Base-by-base conservation (phyloP, 1,140 invertebrate genomes). In the Bombus soroeensis region DNA sequence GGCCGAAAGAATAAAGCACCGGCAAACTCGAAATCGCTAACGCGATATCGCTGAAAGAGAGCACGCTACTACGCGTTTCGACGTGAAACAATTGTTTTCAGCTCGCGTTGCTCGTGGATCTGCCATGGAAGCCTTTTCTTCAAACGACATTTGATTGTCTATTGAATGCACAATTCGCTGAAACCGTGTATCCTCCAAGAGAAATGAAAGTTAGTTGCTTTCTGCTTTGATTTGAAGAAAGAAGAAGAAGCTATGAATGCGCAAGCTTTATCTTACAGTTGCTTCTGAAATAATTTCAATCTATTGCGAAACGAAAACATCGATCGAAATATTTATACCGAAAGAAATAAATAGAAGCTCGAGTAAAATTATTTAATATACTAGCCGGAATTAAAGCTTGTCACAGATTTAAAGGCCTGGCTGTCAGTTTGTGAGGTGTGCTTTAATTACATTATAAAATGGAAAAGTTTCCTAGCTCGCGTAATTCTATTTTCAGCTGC, bases 1-100 rank as follows among this genome's bases (percentile, higher is more conserved):
- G 57, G 41, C 12, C 15, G 85, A 82, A 82, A 70, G 72, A 87
- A 62, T 47, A 68, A 77, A 77, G 66, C 53, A 41, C 3, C 39
- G 25, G 3, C 39, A 25, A 68, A 43, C 76, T 66, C 59, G 76
- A 78, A 78, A 78, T 34, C 76, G 41, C 62, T 79, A 43, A 66
- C 39, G 76, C 76, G 76, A 43, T 66, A 37, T 34, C 32, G 41
- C 62, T 34, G 32, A 79, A 68, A 79, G 77, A 25, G 22, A 47
- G 12, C 39, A 15, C 6, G 37, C 39, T 32, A 8, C 37, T 25
- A 25, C 53, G 39, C 39, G n/a, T 79, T 47, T 47, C 37, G 41
- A 34, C n/a, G 62, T 22, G 41, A 68, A 68, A 79, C 77, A 28
- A 79, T 47, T 66, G 62, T 28, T 79, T 68, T 10, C 28, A 34